Base-by-base conservation (phyloP, 2,797 vertebrate genomes). In the Leptatherina wallacei region DNA sequence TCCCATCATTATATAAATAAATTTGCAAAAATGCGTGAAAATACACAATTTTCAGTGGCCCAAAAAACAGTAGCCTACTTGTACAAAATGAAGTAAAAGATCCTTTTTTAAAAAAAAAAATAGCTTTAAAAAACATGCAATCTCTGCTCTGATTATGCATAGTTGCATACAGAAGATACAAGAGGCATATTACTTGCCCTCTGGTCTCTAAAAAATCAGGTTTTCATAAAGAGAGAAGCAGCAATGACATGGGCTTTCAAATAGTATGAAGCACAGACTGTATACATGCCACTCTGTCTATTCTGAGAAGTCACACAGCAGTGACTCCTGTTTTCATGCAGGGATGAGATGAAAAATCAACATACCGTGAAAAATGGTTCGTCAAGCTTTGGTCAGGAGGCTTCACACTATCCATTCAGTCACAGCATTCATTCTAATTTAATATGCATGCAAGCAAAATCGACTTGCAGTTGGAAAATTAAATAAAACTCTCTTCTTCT, bases 311-410 rank as follows among this genome's bases (percentile, higher is more conserved):
- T 74, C 13, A 3, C 78, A 72, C 75, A 63, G 22, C 64, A 64
- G 68, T 77, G 73, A 12, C 63, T 59, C 51, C 64, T 54, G 57
- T 82, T 70, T 58, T 81, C 77, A 70, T 81, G 83, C 74, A 30
- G 78, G 69, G 76, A 78, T 67, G 85, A 86, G 74, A 88, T 73
- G 72, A 73, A 80, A 87, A 86, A 72, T 82, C 83, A 78, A 76
- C 84, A 76, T 32, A 47, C 57, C 18, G 47, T 85, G 81, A 90
- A 85, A 88, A 90, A 82, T 73, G 67, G 52, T 75, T 81, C 68
- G 75, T 77, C 49, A 73, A 59, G 80, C 81, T 77, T 74, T 68
- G 83, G 71, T 77, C 76, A 61, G 77, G 60, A 61, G 71, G 62
- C 61, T 79, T 85, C 61, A 64, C 24, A 8, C 66, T 22, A 60